Evolutionary conservation across 2,888 invertebrate species (phyloP).

Genomic region (Lordiphosa andalusiaca): DNA sequence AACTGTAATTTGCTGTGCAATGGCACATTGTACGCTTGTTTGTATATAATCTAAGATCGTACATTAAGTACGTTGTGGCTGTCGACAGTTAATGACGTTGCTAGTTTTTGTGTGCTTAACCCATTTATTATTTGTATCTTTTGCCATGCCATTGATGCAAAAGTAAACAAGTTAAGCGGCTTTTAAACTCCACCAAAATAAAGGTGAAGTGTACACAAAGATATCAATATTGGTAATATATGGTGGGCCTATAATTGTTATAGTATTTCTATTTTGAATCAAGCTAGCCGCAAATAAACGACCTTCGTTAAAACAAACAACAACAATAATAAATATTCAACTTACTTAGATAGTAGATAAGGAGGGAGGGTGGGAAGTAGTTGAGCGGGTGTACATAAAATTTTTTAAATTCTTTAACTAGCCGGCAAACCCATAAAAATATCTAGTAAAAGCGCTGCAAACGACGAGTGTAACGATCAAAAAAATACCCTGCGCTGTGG

Average conservation of each 20-base stretch:
- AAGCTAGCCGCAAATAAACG: too few species aligned
- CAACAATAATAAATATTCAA: too few species aligned
- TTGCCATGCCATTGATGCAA: constrained; percentile 44
- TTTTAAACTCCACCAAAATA: constrained; percentile 20
- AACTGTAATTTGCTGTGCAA: constrained; percentile 31
- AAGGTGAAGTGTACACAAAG: not conserved
- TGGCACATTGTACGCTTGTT: constrained; percentile 12
- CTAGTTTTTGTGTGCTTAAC: constrained; percentile 34
- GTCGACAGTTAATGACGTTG: constrained; percentile 32
- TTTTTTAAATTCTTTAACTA: too few species aligned
- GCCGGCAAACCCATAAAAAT: too few species aligned
- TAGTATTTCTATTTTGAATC: too few species aligned
- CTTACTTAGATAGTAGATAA: too few species aligned
- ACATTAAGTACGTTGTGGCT: constrained; percentile 4
- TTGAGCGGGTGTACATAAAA: too few species aligned
- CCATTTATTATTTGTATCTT: constrained; percentile 38
- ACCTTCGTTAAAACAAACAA: too few species aligned
- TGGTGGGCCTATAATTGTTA: not conserved
- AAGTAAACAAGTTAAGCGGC: constrained; percentile 44
- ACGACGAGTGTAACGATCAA: too few species aligned
- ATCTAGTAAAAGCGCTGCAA: too few species aligned
- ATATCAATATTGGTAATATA: constrained; percentile 1
- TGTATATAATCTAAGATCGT: constrained; percentile 34
- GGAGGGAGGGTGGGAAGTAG: too few species aligned
- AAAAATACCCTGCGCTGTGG: too few species aligned